phyloP scores from a whole-genome alignment of 2,888 invertebrate species.

The Tryphoninae sp. region DNA sequence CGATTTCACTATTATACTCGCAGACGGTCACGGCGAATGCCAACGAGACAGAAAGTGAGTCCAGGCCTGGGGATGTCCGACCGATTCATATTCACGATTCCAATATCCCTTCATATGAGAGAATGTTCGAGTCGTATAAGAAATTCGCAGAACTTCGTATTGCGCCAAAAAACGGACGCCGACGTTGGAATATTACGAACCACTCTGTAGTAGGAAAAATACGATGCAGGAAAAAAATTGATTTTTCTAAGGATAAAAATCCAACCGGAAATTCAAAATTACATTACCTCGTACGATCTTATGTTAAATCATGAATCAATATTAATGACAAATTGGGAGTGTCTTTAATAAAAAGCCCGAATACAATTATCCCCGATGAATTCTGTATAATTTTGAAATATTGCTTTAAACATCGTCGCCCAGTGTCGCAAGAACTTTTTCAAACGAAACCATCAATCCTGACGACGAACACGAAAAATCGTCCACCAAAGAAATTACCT shows the following conservation, averaged over 20 bases:
- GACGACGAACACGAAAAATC: not conserved
- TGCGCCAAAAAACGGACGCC: slow-evolving; percentile 18
- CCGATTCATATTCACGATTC: slow-evolving; percentile 51
- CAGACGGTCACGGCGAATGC: slow-evolving; percentile 71
- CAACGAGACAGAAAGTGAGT: slow-evolving; percentile 70
- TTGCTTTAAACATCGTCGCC: too few relatives aligned
- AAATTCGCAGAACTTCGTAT: slow-evolving; percentile 69
- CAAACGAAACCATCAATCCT: too few relatives aligned
- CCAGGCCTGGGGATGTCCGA: slow-evolving; percentile 43
- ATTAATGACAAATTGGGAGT: too few relatives aligned
- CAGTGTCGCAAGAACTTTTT: too few relatives aligned
- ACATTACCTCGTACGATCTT: too few relatives aligned
- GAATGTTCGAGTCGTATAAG: slow-evolving; percentile 58
- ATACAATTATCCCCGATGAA: too few relatives aligned
- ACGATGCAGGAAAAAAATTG: not conserved
- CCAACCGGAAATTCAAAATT: not conserved
- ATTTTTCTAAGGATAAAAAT: not conserved
- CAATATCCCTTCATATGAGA: slow-evolving; percentile 56
- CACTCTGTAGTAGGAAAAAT: not conserved
- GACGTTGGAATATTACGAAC: slow-evolving; percentile 16
- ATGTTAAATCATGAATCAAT: too few relatives aligned
- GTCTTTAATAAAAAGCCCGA: too few relatives aligned
- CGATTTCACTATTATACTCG: slow-evolving; percentile 60
- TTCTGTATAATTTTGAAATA: too few relatives aligned
- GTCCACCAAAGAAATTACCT: not conserved